phyloP scores from a whole-genome alignment of 2,797 vertebrate genomes.

The Aeoliscus strigatus region DNA sequence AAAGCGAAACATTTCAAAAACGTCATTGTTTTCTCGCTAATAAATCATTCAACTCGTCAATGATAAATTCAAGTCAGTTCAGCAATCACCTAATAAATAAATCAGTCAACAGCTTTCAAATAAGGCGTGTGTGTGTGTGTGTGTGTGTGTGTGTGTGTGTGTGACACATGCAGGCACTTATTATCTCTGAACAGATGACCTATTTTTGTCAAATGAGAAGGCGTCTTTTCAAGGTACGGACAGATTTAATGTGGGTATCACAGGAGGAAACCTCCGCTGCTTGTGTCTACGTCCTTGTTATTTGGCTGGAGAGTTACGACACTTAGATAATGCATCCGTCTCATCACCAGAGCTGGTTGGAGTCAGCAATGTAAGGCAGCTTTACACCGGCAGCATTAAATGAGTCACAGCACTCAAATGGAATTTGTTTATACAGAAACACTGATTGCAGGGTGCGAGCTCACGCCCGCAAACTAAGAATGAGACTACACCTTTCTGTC shows the following conservation, averaged over 20 bases:
- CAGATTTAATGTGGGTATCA: constrained; percentile 46
- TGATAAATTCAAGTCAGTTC: constrained; percentile 4
- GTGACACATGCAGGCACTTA: constrained; percentile 3
- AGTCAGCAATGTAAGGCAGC: constrained; percentile 41
- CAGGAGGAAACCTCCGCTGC: constrained; percentile 15
- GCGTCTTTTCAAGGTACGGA: constrained; percentile 6
- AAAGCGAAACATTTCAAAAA: constrained; percentile 9
- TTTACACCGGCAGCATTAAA: constrained; percentile 45
- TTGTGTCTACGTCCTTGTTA: constrained; percentile 42
- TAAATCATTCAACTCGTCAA: constrained; percentile 21
- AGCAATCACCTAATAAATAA: constrained; percentile 20
- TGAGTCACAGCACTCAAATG: constrained; percentile 58
- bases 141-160: neutral
- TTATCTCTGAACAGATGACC: constrained; percentile 12
- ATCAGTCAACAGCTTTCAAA: constrained; percentile 16
- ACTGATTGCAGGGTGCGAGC: constrained; percentile 32
- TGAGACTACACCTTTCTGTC: neutral
- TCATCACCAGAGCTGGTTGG: constrained; percentile 34
- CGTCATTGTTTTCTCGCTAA: constrained; percentile 3
- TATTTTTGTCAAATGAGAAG: constrained; percentile 34
- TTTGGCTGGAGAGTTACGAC: constrained; percentile 41
- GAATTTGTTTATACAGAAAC: constrained; percentile 63
- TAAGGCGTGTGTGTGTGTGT: neutral
- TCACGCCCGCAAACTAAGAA: constrained; percentile 6
- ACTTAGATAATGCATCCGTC: constrained; percentile 41